These are phyloP conservation scores for Cheirogaleus major DNA, from an alignment of 2,797 vertebrate genomes.

Conservation along the genomic window DNA sequence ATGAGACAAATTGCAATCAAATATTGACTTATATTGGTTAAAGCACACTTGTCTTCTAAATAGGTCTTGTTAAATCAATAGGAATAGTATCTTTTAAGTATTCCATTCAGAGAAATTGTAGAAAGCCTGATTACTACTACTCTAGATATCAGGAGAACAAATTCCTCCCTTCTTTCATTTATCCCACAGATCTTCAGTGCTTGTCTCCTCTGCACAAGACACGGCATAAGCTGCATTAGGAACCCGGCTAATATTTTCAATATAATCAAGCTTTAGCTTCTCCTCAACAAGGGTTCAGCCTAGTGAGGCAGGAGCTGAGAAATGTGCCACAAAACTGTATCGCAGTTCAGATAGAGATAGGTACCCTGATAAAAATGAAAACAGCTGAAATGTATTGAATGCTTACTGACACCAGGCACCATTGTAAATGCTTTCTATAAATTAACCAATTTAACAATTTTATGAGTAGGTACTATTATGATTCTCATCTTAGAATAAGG, in stretches of 20 bases:
- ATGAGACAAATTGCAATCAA: background rate
- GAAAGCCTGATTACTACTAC: background rate
- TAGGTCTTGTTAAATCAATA: background rate
- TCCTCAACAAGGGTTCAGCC: background rate
- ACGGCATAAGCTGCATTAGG: background rate
- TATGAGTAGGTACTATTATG: background rate
- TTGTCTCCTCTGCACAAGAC: background rate
- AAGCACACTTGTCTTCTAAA: background rate
- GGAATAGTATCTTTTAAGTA: background rate
- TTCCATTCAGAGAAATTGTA: background rate
- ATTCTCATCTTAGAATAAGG: background rate
- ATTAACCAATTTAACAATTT: background rate
- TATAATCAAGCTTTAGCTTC: background rate
- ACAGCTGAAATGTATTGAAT: background rate
- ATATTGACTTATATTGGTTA: background rate
- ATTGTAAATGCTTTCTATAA: background rate
- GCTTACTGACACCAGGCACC: background rate
- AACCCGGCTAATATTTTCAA: background rate
- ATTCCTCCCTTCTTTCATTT: background rate
- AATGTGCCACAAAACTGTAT: background rate
- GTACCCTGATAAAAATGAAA: background rate
- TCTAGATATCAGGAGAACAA: background rate
- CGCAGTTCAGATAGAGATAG: background rate
- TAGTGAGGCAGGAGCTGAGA: background rate
- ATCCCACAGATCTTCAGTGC: background rate